phyloP scores from a whole-genome alignment of 2,797 vertebrate genomes.

The Enteromius thamalakanensis region DNA sequence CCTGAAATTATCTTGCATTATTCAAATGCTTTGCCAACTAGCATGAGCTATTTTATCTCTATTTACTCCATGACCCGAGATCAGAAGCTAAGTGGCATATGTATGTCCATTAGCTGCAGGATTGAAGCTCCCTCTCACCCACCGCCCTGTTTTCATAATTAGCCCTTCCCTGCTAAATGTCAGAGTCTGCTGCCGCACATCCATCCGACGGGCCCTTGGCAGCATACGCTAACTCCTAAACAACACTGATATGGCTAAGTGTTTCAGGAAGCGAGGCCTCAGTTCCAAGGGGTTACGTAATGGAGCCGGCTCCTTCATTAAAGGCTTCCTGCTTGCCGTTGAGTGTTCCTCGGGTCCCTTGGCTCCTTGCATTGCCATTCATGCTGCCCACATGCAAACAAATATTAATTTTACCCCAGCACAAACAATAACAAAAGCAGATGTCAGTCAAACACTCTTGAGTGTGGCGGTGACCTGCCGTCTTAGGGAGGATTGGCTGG shows the following conservation, averaged over 20 bases:
- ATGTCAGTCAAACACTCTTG: conserved; percentile 59
- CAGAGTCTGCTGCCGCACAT: conserved; percentile 55
- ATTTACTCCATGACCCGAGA: conserved; percentile 57
- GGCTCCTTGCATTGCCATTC: conserved; percentile 57
- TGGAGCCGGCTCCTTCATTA: conserved; percentile 63
- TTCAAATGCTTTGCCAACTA: conserved; percentile 62
- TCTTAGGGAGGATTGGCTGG: conserved; percentile 39
- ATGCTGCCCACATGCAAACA: conserved; percentile 60
- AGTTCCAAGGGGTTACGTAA: conserved; percentile 61
- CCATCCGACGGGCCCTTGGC: conserved; percentile 59
- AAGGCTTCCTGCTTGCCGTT: conserved; percentile 55
- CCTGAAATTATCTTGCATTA: conserved; percentile 62
- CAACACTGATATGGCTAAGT: conserved; percentile 60
- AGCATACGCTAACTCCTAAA: conserved; percentile 66
- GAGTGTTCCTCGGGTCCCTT: conserved; percentile 60
- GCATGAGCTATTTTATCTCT: conserved; percentile 55
- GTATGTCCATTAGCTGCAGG: conserved; percentile 63
- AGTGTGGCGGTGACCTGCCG: conserved; percentile 31
- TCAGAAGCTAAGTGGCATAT: conserved; percentile 62
- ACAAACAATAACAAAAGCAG: conserved; percentile 65
- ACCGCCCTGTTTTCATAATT: conserved; percentile 61
- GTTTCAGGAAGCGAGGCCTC: conserved; percentile 56
- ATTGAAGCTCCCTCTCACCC: conserved; percentile 57
- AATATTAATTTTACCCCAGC: conserved; percentile 65
- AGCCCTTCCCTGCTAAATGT: conserved; percentile 63